Percentiles rank a stretch among this genome's conserved stretches.
Conservation (phyloP, 1,140 invertebrate genomes). For the Conus ventricosus region DNA sequence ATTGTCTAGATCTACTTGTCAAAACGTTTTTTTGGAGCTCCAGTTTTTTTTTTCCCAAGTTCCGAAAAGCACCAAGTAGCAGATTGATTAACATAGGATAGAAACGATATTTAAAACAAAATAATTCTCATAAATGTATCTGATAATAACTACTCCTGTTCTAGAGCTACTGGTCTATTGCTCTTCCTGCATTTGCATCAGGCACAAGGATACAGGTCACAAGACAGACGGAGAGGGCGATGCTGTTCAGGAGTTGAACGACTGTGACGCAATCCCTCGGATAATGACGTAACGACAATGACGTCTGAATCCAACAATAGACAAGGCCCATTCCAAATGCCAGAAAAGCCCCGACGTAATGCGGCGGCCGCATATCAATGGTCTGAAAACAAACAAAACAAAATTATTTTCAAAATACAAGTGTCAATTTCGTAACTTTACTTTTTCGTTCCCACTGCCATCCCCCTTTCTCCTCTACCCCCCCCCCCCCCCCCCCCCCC, state of each 20-base stretch:
- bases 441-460: not conserved
- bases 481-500: not conserved
- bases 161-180: too few relatives aligned
- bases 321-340: conserved; percentile 82
- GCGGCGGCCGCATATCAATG: conserved; percentile 81
- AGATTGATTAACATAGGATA: too few relatives aligned
- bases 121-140: too few relatives aligned
- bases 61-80: too few relatives aligned
- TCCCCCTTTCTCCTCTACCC: too few relatives aligned
- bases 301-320: conserved; percentile 83
- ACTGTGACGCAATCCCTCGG: conserved; percentile 73
- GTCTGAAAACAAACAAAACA: conserved; percentile 74
- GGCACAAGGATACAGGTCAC: conserved; percentile 73
- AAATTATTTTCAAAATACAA: not conserved
- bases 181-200: not conserved
- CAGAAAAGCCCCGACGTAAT: conserved; percentile 82
- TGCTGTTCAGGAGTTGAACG: conserved; percentile 78
- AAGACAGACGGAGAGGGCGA: conserved; percentile 79
- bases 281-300: conserved; percentile 78
- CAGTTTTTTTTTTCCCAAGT: too few relatives aligned
- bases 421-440: not conserved
- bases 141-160: too few relatives aligned
- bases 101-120: too few relatives aligned
- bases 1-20: too few relatives aligned
- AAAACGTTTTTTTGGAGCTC: too few relatives aligned